A percentile compares a stretch with the other conserved stretches of the same genome.
Conservation (phyloP, 2,797 vertebrate genomes). For the Liasis olivaceus region DNA sequence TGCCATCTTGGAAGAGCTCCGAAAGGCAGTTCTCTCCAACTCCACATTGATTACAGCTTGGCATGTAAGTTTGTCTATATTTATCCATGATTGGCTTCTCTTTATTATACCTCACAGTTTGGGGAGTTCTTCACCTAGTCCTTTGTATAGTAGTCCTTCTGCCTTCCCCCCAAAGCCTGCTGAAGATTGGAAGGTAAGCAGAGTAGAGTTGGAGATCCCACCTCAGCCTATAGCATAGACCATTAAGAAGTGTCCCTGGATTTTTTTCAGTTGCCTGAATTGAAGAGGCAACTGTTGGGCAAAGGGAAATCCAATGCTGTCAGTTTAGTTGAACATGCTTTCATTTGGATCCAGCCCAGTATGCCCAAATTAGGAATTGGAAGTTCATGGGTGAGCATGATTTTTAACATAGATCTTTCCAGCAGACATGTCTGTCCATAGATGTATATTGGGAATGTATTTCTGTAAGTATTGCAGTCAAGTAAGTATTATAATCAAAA, state of each 20-base stretch:
- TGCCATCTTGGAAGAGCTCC: constrained; percentile 84
- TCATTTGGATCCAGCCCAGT: not conserved
- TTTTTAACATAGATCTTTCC: not conserved
- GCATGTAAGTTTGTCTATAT: constrained; percentile 81
- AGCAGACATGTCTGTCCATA: not conserved
- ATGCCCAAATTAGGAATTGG: not conserved
- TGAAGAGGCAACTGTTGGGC: not conserved
- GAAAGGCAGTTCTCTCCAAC: constrained; percentile 83
- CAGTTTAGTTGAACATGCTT: not conserved
- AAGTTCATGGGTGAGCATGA: not conserved
- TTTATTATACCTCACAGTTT: not conserved
- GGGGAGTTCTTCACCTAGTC: not conserved
- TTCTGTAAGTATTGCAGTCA: not conserved
- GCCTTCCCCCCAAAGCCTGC: not conserved
- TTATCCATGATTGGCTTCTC: not conserved
- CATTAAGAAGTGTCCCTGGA: not conserved
- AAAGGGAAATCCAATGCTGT: not conserved
- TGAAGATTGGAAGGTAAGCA: not conserved
- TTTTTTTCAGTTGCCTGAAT: not conserved
- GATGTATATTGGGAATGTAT: not conserved
- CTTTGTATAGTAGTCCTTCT: not conserved
- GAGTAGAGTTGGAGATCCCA: not conserved
- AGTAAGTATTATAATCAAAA: not conserved
- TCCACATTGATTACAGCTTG: constrained; percentile 85
- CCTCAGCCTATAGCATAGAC: not conserved